Evolutionary conservation across 1,140 invertebrate species (phyloP).

Genomic region (Scaptodrosophila lebanonensis): DNA sequence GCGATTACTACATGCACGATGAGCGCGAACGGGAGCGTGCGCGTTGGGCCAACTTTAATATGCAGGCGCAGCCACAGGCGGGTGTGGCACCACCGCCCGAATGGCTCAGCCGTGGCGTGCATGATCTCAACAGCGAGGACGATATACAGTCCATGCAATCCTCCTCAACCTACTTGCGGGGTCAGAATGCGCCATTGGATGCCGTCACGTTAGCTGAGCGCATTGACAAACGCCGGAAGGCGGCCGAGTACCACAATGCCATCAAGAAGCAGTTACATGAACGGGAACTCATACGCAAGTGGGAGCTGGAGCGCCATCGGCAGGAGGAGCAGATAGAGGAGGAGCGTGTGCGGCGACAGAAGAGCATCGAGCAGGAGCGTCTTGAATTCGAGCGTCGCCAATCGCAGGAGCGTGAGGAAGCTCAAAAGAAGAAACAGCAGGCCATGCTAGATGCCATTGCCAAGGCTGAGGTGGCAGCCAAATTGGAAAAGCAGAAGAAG

Average conservation of each 20-base stretch:
- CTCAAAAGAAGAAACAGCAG: conserved; percentile 79
- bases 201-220: conserved; percentile 81
- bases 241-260: conserved; percentile 82
- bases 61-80: conserved; percentile 20
- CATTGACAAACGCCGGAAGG: conserved; percentile 81
- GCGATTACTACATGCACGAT: conserved; percentile 63
- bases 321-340: conserved; percentile 82
- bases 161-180: conserved; percentile 80
- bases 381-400: conserved; percentile 78
- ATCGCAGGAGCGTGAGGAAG: conserved; percentile 79
- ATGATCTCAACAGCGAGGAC: conserved; percentile 71
- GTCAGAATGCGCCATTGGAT: conserved; percentile 83
- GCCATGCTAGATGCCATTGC: conserved; percentile 79
- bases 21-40: conserved; percentile 80
- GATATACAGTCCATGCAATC: conserved; percentile 75
- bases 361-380: conserved; percentile 80
- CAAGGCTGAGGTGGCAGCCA: conserved; percentile 79
- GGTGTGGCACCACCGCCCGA: conserved; percentile 38
- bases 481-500: conserved; percentile 77
- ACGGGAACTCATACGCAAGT: conserved; percentile 79
- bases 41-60: conserved; percentile 80
- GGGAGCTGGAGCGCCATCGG: conserved; percentile 80
- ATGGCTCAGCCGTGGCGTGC: conserved; percentile 64
- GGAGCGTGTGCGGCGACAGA: conserved; percentile 79
- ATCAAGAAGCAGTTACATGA: conserved; percentile 84